Conservation (phyloP, 2,113 vertebrate genomes). For the Bubalus kerabau region DNA sequence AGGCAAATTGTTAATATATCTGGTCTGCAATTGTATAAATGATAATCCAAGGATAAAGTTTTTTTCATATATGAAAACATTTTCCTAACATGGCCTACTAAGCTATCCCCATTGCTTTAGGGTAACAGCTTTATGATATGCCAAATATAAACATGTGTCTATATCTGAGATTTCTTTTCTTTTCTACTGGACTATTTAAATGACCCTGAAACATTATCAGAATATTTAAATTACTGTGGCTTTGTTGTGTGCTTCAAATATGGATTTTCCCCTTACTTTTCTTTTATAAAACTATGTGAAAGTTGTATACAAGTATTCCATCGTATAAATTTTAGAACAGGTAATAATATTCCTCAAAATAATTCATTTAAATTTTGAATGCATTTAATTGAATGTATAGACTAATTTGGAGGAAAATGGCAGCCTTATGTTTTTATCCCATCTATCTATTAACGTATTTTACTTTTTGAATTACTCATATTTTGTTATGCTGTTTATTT, state of each 20-base stretch:
- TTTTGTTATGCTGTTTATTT: neutral
- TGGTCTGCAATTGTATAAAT: neutral
- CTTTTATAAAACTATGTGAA: neutral
- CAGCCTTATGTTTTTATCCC: neutral
- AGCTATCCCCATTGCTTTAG: neutral
- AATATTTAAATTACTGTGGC: neutral
- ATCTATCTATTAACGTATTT: neutral
- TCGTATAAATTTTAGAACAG: neutral
- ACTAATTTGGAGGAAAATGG: neutral
- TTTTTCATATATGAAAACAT: neutral
- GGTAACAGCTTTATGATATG: neutral
- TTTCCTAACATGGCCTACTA: neutral
- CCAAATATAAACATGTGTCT: neutral
- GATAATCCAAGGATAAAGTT: neutral
- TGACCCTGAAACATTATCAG: neutral
- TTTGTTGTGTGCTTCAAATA: neutral
- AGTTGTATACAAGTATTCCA: neutral
- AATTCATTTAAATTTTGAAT: neutral
- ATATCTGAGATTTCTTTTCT: neutral
- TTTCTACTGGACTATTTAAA: neutral
- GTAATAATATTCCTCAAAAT: no score
- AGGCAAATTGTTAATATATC: neutral
- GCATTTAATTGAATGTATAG: neutral
- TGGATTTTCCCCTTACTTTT: neutral
- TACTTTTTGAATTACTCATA: neutral